Percentiles rank a stretch among this genome's conserved stretches.
These are phyloP conservation scores for Listronotus bonariensis DNA, from an alignment of 1,140 invertebrate genomes.

Conservation along the genomic window DNA sequence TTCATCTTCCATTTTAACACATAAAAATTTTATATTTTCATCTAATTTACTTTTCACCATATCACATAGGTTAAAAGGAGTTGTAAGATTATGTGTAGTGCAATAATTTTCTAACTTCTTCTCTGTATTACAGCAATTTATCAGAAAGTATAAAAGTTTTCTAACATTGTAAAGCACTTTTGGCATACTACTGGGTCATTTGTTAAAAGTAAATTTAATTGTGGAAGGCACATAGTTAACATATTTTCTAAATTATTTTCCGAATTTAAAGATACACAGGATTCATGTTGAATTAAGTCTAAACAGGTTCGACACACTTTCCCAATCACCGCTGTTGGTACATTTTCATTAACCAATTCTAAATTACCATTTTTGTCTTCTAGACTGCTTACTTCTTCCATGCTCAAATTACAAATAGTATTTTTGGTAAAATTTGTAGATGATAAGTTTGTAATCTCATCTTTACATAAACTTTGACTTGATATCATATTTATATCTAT, in stretches of 20 bases:
- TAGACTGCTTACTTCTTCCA: neutral
- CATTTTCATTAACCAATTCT: neutral
- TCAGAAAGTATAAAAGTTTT: conserved; percentile 19
- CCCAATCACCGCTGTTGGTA: neutral
- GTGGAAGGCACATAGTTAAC: conserved; percentile 20
- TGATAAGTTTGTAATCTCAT: too few relatives aligned
- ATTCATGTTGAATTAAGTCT: neutral
- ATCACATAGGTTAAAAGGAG: conserved; percentile 5
- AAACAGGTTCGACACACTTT: conserved; percentile 20
- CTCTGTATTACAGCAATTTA: conserved; percentile 10
- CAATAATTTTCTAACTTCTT: conserved; percentile 15
- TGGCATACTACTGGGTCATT: conserved; percentile 24
- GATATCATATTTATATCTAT: too few relatives aligned
- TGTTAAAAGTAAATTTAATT: conserved; percentile 16
- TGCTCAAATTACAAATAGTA: too few relatives aligned
- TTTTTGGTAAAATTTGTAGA: too few relatives aligned
- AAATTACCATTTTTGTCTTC: conserved; percentile 23
- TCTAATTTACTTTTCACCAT: conserved; percentile 11
- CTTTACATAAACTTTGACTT: too few relatives aligned
- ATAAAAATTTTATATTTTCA: neutral
- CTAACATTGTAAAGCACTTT: conserved; percentile 15
- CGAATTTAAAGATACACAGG: neutral
- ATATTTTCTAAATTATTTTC: conserved; percentile 4
- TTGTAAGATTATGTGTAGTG: neutral
- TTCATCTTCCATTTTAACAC: conserved; percentile 14